phyloP scores from a whole-genome alignment of 1,140 invertebrate species.

The Caenorhabditis tropicalis region DNA sequence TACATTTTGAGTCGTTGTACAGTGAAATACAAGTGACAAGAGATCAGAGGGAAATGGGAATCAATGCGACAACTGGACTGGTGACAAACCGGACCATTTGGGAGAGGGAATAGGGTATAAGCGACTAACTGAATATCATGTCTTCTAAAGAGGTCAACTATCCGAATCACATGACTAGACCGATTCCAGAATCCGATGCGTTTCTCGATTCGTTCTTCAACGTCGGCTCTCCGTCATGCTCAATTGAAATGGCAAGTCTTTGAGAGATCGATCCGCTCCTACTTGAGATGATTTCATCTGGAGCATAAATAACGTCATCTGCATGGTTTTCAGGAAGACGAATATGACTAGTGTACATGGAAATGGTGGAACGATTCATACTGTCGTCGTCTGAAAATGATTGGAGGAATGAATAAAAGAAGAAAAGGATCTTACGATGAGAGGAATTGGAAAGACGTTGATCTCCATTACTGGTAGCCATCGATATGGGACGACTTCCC shows the following conservation, averaged over 20 bases:
- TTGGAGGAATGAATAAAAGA: background rate
- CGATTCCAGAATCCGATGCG: slow-evolving; percentile 37
- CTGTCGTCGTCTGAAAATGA: slow-evolving; percentile 35
- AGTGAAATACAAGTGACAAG: slow-evolving; percentile 31
- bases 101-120: background rate
- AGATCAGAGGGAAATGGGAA: background rate
- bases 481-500: slow-evolving; percentile 9
- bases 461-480: slow-evolving; percentile 2
- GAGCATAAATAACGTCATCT: slow-evolving; percentile 55
- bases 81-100: background rate
- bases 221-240: background rate
- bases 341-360: slow-evolving; percentile 45
- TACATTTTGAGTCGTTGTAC: slow-evolving; percentile 24
- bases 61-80: background rate
- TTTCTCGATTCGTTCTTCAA: slow-evolving; percentile 5
- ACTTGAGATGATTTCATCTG: slow-evolving; percentile 52
- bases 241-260: slow-evolving; percentile 2
- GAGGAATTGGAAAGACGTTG: background rate
- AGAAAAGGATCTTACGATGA: background rate
- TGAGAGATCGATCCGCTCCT: slow-evolving; percentile 23
- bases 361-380: slow-evolving; percentile 47
- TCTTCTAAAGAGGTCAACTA: background rate
- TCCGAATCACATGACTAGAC: slow-evolving; percentile 19
- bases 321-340: slow-evolving; percentile 40
- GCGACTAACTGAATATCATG: background rate